Evolutionary conservation across 92 coral and sea anemone genomes (phyloP).

Genomic region (Paragorgia papillata): DNA sequence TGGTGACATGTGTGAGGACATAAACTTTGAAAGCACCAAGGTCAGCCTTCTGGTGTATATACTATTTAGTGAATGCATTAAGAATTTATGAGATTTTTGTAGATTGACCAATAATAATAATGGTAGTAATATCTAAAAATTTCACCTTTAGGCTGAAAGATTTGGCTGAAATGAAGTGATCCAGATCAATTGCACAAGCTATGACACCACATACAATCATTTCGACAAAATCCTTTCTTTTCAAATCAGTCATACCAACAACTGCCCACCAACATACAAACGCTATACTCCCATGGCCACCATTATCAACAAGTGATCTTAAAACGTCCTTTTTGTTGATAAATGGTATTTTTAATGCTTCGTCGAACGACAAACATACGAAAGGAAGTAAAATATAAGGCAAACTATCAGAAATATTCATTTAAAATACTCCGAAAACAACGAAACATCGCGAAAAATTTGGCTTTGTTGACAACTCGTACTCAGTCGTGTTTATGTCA

Average conservation of each 20-base stretch:
- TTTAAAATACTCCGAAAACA: neutral
- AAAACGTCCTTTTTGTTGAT: constrained; percentile 14
- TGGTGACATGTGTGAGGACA: too few species aligned
- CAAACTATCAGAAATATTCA: constrained; percentile 22
- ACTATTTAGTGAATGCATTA: too few species aligned
- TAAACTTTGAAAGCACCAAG: too few species aligned
- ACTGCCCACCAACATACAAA: constrained; percentile 76
- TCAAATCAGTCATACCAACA: constrained; percentile 56
- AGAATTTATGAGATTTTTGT: too few species aligned
- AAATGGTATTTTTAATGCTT: constrained; percentile 27
- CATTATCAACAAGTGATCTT: constrained; percentile 70
- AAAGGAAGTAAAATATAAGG: constrained; percentile 26
- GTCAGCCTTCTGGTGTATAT: too few species aligned
- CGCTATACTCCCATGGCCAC: constrained; percentile 74
- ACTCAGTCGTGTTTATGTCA: too few species aligned
- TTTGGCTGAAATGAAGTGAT: constrained; percentile 83
- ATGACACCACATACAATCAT: constrained; percentile 65
- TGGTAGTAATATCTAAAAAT: too few species aligned
- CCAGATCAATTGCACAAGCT: constrained; percentile 82
- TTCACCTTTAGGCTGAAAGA: constrained; percentile 71
- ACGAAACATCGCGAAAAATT: too few species aligned
- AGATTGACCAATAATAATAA: too few species aligned
- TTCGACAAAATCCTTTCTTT: constrained; percentile 41
- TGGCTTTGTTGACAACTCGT: too few species aligned
- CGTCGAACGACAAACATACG: constrained; percentile 15